A percentile compares a stretch with the other conserved stretches of the same genome.
These are phyloP conservation scores for Gandaritis pyraliata DNA, from an alignment of 2,888 invertebrate genomes.

Conservation along the genomic window DNA sequence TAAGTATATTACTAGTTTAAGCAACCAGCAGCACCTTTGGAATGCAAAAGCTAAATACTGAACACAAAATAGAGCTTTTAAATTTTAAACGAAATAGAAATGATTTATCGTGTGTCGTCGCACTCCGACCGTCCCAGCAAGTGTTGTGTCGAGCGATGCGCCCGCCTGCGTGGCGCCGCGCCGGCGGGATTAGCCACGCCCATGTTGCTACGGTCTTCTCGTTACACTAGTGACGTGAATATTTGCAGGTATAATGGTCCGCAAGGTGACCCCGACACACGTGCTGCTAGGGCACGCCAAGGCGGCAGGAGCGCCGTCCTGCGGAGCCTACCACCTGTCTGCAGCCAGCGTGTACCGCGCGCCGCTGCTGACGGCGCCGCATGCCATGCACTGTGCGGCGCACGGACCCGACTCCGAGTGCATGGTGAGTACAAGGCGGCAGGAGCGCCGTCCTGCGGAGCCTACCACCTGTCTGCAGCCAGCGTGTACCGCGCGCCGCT, in stretches of 20 bases:
- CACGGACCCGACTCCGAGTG: conserved; percentile 66
- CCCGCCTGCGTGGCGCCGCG: too few relatives aligned
- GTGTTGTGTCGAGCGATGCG: too few relatives aligned
- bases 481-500: conserved; percentile 84
- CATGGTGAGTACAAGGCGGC: conserved; percentile 49
- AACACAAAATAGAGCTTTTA: too few relatives aligned
- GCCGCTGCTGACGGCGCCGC: conserved; percentile 78
- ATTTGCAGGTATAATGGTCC: conserved; percentile 76
- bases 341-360: conserved; percentile 82
- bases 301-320: conserved; percentile 51
- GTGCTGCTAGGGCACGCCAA: conserved; percentile 81
- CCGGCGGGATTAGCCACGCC: too few relatives aligned
- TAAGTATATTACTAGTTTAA: too few relatives aligned
- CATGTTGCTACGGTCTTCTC: too few relatives aligned
- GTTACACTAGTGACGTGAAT: not conserved
- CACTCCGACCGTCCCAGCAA: too few relatives aligned
- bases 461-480: conserved; percentile 81
- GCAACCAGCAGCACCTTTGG: too few relatives aligned
- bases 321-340: conserved; percentile 81
- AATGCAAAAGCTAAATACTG: too few relatives aligned
- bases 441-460: conserved; percentile 61
- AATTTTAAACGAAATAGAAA: too few relatives aligned
- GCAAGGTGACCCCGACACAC: conserved; percentile 83
- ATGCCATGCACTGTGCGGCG: conserved; percentile 83
- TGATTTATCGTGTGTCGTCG: too few relatives aligned